A percentile compares a stretch with the other conserved stretches of the same genome.
Evolutionary conservation across 2,113 vertebrate species (phyloP).

Genomic region (Spilogale gracilis): DNA sequence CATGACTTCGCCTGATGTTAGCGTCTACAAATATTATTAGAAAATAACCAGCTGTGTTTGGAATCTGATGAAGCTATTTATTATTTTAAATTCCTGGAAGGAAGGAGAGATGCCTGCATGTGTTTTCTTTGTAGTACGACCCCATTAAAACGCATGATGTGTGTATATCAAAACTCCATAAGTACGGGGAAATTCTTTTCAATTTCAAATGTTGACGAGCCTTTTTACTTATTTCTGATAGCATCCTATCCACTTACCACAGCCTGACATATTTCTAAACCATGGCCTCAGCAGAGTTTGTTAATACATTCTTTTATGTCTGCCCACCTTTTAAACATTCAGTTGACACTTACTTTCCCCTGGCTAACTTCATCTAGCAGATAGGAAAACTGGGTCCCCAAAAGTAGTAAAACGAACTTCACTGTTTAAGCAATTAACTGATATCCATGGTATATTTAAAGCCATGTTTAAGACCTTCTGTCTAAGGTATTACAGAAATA

Average conservation of each 20-base stretch:
- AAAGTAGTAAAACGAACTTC: slow-evolving; percentile 39
- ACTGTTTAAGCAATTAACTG: slow-evolving; percentile 62
- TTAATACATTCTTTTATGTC: slow-evolving; percentile 60
- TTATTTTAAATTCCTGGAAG: slow-evolving; percentile 76
- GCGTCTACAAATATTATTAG: slow-evolving; percentile 66
- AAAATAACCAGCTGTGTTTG: slow-evolving; percentile 81
- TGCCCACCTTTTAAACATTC: slow-evolving; percentile 64
- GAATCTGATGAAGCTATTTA: slow-evolving; percentile 70
- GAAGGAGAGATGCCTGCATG: slow-evolving; percentile 3
- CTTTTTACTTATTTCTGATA: slow-evolving; percentile 68
- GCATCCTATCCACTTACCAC: slow-evolving; percentile 42
- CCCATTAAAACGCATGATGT: slow-evolving; percentile 53
- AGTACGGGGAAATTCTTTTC: slow-evolving; percentile 36
- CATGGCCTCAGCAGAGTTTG: slow-evolving; percentile 67
- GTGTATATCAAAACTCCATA: slow-evolving; percentile 12
- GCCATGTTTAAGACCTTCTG: slow-evolving; percentile 22
- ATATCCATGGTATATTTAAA: slow-evolving; percentile 35
- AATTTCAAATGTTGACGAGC: slow-evolving; percentile 35
- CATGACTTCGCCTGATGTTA: neutral
- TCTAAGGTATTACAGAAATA: slow-evolving; percentile 62
- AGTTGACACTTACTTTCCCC: slow-evolving; percentile 13
- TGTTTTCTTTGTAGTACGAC: slow-evolving; percentile 58
- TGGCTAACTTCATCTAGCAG: slow-evolving; percentile 59
- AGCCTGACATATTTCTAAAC: slow-evolving; percentile 71
- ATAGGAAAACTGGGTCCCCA: slow-evolving; percentile 49